A percentile compares a stretch with the other conserved stretches of the same genome.
phyloP scores from a whole-genome alignment of 92 coral and sea anemone species.

The Paragorgia papillata region DNA sequence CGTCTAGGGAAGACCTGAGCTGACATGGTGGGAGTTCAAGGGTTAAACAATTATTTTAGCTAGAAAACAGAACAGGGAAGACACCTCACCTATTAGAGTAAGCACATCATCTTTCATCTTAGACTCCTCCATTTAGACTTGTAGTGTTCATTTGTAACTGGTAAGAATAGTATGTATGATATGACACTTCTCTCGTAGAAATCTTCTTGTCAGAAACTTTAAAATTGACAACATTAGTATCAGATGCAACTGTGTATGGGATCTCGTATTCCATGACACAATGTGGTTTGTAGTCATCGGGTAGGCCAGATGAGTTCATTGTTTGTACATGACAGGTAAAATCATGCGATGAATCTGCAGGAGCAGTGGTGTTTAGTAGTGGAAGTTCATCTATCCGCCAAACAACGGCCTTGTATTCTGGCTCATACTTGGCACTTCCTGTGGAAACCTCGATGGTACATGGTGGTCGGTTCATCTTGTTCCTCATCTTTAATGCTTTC shows the following conservation, averaged over 20 bases:
- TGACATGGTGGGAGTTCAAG: too few species aligned
- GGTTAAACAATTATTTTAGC: too few species aligned
- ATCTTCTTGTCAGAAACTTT: constrained; percentile 92
- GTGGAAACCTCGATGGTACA: constrained; percentile 85
- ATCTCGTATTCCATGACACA: constrained; percentile 92
- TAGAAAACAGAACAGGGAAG: too few species aligned
- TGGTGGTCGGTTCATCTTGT: constrained; percentile 77
- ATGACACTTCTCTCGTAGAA: constrained; percentile 89
- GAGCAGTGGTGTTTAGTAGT: constrained; percentile 84
- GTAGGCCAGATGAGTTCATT: constrained; percentile 79
- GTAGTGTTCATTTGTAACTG: constrained; percentile 80
- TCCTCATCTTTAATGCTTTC: constrained; percentile 83
- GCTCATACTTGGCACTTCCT: constrained; percentile 90
- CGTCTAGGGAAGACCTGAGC: too few species aligned
- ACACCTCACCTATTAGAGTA: background rate
- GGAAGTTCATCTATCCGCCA: constrained; percentile 91
- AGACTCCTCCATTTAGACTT: constrained; percentile 63
- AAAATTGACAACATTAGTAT: constrained; percentile 88
- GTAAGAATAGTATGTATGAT: constrained; percentile 79
- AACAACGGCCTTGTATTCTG: constrained; percentile 84
- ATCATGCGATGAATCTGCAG: constrained; percentile 95
- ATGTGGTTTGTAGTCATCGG: constrained; percentile 78
- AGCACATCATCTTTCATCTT: constrained; percentile 5
- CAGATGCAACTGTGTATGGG: constrained; percentile 83
- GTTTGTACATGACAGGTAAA: constrained; percentile 57